Base-by-base conservation (phyloP, 1,140 invertebrate genomes). In the Cardiocondyla obscurior region DNA sequence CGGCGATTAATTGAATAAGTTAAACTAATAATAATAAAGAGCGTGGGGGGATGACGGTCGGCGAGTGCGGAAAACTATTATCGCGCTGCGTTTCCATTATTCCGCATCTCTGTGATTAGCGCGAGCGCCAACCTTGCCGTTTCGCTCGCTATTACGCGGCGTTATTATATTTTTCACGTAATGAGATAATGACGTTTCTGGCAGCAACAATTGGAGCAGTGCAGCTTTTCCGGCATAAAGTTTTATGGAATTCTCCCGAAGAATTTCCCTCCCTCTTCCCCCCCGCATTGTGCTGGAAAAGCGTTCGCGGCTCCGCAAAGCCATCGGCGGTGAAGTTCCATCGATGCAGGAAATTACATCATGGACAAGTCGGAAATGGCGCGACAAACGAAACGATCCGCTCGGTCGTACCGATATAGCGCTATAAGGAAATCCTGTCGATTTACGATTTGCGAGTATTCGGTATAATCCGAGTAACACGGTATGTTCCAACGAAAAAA, bases 261-360 rank as follows among this genome's bases (percentile, higher is more conserved):
- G 22, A 25, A n/a, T 7, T 33, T 49, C n/a, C n/a, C n/a, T n/a
- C n/a, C n/a, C n/a, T n/a, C n/a, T n/a, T n/a, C n/a, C n/a, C 10
- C 6, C 14, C 16, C 49, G 33, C 51, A 65, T 62, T 28, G 10
- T 65, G 5, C 19, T 12, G 39, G 46, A 65, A n/a, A 51, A 28
- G 46, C 33, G 33, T 60, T 67, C 42, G 77, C 44, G 49, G 22
- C 58, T 44, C 53, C 44, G 22, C 33, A 67, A 65, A 57, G 36
- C 25, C 25, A 46, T 51, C 44, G 16, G 22, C 49, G 46, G 44
- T 65, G 36, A 19, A 39, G 39, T 22, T 65, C 39, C 28, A 84
- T 74, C 46, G 44, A 51, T 19, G 51, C 51, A 81, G 82, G 72
- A 79, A 70, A 85, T 85, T 85, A 77, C 82, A 70, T 73, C 72